These are phyloP conservation scores for Eledona agricola DNA, from an alignment of 2,888 invertebrate genomes.

Conservation along the genomic window DNA sequence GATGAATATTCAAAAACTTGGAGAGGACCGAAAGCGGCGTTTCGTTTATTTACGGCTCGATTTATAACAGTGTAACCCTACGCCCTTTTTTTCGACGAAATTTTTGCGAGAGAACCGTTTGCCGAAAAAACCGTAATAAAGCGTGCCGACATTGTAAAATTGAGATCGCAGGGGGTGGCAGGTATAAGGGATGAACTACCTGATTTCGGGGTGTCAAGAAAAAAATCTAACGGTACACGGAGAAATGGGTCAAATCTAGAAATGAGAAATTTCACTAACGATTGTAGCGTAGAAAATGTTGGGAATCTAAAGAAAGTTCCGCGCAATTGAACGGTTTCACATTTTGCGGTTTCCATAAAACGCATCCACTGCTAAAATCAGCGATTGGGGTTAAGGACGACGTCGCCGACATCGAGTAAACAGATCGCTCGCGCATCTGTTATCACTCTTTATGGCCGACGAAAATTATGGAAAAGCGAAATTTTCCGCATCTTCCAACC, in stretches of 20 bases:
- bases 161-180: slow-evolving; percentile 43
- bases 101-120: slow-evolving; percentile 26
- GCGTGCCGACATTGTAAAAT: slow-evolving; percentile 41
- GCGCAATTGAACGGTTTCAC: slow-evolving; percentile 31
- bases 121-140: slow-evolving; percentile 33
- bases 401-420: slow-evolving; percentile 13
- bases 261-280: slow-evolving; percentile 37
- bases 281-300: slow-evolving; percentile 37
- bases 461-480: slow-evolving; percentile 1
- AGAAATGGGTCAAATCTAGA: slow-evolving; percentile 36
- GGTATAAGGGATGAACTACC: slow-evolving; percentile 45
- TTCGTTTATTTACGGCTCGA: slow-evolving; percentile 7
- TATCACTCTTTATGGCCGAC: slow-evolving; percentile 16
- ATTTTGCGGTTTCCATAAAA: slow-evolving; percentile 34
- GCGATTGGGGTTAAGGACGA: slow-evolving; percentile 24
- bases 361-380: slow-evolving; percentile 18
- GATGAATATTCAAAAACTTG: slow-evolving; percentile 34
- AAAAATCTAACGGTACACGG: slow-evolving; percentile 29
- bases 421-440: slow-evolving; percentile 20
- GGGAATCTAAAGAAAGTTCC: slow-evolving; percentile 35
- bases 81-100: slow-evolving; percentile 7
- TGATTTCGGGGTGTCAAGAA: slow-evolving; percentile 33
- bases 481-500: slow-evolving; percentile 8
- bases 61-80: slow-evolving; percentile 11
- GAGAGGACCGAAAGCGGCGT: slow-evolving; percentile 10